Evolutionary conservation across 1,140 invertebrate species (phyloP).

Genomic region (Babylonia areolata): DNA sequence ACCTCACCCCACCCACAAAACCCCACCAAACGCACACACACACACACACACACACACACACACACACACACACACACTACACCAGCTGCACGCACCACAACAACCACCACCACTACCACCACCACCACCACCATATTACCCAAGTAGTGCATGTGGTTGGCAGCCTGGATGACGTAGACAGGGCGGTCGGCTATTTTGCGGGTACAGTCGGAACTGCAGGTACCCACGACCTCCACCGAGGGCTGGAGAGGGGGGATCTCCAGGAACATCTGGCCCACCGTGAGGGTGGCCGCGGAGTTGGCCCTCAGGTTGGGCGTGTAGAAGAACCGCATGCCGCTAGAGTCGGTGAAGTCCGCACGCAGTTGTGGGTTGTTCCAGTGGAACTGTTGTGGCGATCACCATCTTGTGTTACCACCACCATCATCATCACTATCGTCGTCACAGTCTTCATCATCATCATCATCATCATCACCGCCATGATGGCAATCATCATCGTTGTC

Average conservation of each 20-base stretch:
- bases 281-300: slow-evolving; percentile 45
- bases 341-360: slow-evolving; percentile 41
- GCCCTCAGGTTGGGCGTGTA: slow-evolving; percentile 43
- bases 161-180: slow-evolving; percentile 47
- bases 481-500: too few species aligned
- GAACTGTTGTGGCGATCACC: too few species aligned
- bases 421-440: too few species aligned
- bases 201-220: slow-evolving; percentile 47
- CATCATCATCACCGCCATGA: too few species aligned
- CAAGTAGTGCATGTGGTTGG: slow-evolving; percentile 60
- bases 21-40: background rate
- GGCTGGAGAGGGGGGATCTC: slow-evolving; percentile 44
- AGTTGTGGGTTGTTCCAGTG: slow-evolving; percentile 60
- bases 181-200: slow-evolving; percentile 35
- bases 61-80: slow-evolving; percentile 15
- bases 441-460: background rate
- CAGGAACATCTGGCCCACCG: slow-evolving; percentile 51
- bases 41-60: slow-evolving; percentile 16
- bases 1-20: too few species aligned
- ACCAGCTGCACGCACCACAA: background rate
- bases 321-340: slow-evolving; percentile 54
- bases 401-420: too few species aligned
- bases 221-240: slow-evolving; percentile 28
- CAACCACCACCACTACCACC: background rate
- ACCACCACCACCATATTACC: background rate